Evolutionary conservation across 2,113 vertebrate genomes (phyloP).

Genomic region (Oxyruncus cristatus): DNA sequence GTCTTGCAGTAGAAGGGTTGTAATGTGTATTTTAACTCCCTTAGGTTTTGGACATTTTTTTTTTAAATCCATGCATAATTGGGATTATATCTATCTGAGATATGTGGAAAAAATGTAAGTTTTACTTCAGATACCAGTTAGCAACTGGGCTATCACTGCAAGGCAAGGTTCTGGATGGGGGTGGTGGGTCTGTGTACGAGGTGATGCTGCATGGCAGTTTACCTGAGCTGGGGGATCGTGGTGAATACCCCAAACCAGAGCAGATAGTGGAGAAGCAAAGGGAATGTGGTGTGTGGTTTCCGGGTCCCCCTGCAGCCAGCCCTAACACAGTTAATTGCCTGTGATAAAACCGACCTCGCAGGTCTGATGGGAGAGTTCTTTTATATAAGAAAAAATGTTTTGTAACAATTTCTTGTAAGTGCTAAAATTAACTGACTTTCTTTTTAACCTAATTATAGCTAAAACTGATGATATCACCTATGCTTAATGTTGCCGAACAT

Average conservation of each 20-base stretch:
- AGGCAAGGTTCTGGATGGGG: neutral
- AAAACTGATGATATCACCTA: conserved; percentile 41
- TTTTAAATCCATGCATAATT: neutral
- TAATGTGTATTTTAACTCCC: neutral
- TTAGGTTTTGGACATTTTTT: neutral
- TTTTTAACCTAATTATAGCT: conserved; percentile 49
- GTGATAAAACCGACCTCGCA: conserved; percentile 47
- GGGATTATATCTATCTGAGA: neutral
- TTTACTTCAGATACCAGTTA: neutral
- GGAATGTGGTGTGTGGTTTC: neutral
- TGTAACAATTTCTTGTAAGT: conserved; percentile 54
- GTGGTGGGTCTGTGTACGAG: neutral
- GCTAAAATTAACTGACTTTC: conserved; percentile 62
- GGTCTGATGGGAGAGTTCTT: conserved; percentile 40
- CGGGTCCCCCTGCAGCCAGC: conserved; percentile 56
- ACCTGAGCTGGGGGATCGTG: neutral
- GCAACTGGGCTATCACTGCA: neutral
- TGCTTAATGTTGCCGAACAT: neutral
- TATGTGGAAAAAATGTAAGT: neutral
- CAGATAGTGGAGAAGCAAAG: neutral
- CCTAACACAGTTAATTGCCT: conserved; percentile 56
- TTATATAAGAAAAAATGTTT: conserved; percentile 48
- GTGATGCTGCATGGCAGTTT: neutral
- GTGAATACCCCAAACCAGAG: neutral
- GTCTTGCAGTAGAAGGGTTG: neutral